Percentiles rank a stretch among this genome's conserved stretches.
Evolutionary conservation across 2,113 vertebrate species (phyloP).

Genomic region (Nibea albiflora): DNA sequence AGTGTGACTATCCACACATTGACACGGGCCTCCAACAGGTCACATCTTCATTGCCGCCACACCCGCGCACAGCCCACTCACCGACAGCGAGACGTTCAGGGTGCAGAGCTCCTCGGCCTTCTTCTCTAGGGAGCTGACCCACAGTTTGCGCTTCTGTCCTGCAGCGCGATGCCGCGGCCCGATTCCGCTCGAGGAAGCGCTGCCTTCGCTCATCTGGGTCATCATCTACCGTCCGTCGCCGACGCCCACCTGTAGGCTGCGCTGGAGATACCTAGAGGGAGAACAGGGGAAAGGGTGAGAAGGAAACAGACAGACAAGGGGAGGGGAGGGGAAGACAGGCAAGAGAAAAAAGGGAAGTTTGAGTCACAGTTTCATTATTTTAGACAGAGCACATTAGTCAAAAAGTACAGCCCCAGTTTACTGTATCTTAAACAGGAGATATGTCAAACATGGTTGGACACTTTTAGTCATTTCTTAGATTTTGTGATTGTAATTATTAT

Average conservation of each 20-base stretch:
- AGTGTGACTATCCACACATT: background rate
- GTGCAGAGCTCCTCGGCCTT: conserved; percentile 95
- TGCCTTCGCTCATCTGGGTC: conserved; percentile 96
- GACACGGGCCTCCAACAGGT: conserved; percentile 2
- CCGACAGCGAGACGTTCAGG: conserved; percentile 95
- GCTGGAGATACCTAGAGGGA: conserved; percentile 92
- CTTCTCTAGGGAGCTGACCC: conserved; percentile 96
- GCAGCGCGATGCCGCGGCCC: conserved; percentile 95
- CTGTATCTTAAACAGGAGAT: conserved; percentile 1
- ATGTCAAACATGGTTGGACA: background rate
- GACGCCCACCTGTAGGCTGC: conserved; percentile 93
- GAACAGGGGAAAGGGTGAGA: conserved; percentile 1
- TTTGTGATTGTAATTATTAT: no score
- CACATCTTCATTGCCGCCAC: conserved; percentile 12
- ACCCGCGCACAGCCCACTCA: conserved; percentile 79
- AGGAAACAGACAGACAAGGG: conserved; percentile 25
- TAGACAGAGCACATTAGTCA: conserved; percentile 45
- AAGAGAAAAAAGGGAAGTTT: conserved; percentile 64
- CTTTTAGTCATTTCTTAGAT: background rate
- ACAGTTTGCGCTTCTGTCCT: conserved; percentile 97
- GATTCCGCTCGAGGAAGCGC: conserved; percentile 95
- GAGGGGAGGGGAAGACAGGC: conserved; percentile 24
- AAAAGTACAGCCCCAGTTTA: conserved; percentile 22
- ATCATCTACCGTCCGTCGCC: conserved; percentile 90
- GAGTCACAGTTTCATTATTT: conserved; percentile 71